Evolutionary conservation across 92 coral and sea anemone species (phyloP).

Genomic region (Bergia puertoricense): DNA sequence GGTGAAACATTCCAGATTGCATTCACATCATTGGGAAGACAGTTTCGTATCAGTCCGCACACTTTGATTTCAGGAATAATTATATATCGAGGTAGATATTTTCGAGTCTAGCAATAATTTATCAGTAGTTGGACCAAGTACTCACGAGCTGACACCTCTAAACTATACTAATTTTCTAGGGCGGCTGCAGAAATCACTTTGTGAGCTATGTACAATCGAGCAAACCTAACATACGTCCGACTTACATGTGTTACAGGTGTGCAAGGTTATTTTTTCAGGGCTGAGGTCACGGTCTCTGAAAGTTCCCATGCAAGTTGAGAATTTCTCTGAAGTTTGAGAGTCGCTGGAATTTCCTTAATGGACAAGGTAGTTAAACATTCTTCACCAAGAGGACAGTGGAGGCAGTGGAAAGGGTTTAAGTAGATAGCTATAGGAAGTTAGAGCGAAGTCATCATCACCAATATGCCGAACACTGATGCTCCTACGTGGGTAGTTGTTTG

Average conservation of each 20-base stretch:
- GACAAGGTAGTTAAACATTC: slow-evolving; percentile 17
- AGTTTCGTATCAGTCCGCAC: slow-evolving; percentile 35
- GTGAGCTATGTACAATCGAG: too few species aligned
- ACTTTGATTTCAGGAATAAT: slow-evolving; percentile 8
- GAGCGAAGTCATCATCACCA: slow-evolving; percentile 40
- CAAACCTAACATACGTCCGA: not conserved
- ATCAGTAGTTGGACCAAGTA: too few species aligned
- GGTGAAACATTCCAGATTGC: slow-evolving; percentile 13
- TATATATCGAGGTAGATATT: not conserved
- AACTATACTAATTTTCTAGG: too few species aligned
- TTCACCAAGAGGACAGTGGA: slow-evolving; percentile 12
- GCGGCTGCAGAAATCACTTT: too few species aligned
- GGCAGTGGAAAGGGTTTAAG: slow-evolving; percentile 50
- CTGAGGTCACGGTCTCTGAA: slow-evolving; percentile 23
- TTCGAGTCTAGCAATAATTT: not conserved
- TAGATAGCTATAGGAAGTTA: not conserved
- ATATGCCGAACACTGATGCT: slow-evolving; percentile 24
- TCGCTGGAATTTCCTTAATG: slow-evolving; percentile 55
- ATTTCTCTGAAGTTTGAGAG: slow-evolving; percentile 43
- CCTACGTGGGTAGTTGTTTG: slow-evolving; percentile 57
- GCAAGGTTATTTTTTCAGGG: slow-evolving; percentile 25
- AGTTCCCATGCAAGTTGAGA: slow-evolving; percentile 40
- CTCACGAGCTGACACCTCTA: too few species aligned
- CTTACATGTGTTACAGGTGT: slow-evolving; percentile 15
- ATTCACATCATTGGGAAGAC: slow-evolving; percentile 5